Conservation (phyloP, 2,888 invertebrate genomes). For the Noctua janthina region DNA sequence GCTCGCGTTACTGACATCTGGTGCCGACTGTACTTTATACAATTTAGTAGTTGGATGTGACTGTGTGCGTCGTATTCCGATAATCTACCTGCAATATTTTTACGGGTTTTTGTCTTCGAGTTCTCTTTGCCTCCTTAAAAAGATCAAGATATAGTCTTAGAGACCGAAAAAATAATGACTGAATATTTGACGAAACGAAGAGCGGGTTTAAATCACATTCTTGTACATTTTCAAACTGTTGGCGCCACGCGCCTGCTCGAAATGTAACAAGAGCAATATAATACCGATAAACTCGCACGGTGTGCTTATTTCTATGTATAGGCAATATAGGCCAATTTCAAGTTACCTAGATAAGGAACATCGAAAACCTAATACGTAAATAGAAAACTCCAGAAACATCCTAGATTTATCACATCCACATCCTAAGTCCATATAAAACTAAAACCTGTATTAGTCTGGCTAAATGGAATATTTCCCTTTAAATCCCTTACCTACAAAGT, state of each 20-base stretch:
- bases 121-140: background rate
- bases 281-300: background rate
- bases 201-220: background rate
- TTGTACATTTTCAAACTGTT: background rate
- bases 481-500: slow-evolving; percentile 66
- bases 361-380: background rate
- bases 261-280: background rate
- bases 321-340: background rate
- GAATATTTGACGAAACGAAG: background rate
- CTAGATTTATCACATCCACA: background rate
- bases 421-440: slow-evolving; percentile 16
- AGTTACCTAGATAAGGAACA: background rate
- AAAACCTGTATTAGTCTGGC: slow-evolving; percentile 43
- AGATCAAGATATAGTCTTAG: background rate
- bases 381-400: background rate
- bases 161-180: background rate
- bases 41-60: slow-evolving; percentile 47
- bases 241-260: background rate
- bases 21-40: slow-evolving; percentile 55
- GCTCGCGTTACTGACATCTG: slow-evolving; percentile 68
- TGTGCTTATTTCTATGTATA: background rate
- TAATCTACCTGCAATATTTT: background rate
- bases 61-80: slow-evolving; percentile 13
- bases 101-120: background rate
- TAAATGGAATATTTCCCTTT: slow-evolving; percentile 69